A percentile compares a stretch with the other conserved stretches of the same genome.
Evolutionary conservation across 2,113 vertebrate genomes (phyloP).

Genomic region (Phaetusa simplex): DNA sequence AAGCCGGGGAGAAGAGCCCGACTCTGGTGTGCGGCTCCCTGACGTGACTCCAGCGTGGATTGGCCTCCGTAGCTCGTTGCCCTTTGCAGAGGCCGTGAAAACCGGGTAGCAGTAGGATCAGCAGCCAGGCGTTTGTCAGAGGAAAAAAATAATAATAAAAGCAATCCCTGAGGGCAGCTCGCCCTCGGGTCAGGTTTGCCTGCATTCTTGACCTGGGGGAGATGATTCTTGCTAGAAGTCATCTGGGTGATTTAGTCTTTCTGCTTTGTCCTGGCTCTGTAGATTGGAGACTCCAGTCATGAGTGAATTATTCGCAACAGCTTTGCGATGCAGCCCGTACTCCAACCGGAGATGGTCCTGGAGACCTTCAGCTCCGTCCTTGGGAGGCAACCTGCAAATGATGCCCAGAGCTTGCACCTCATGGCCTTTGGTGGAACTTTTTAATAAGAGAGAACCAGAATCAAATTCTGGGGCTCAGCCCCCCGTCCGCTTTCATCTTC

Average conservation of each 20-base stretch:
- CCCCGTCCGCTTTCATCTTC: background rate
- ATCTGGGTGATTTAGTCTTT: background rate
- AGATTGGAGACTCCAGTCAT: background rate
- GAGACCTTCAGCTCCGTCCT: background rate
- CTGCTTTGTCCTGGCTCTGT: background rate
- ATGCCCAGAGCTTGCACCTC: background rate
- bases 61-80: background rate
- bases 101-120: background rate
- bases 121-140: background rate
- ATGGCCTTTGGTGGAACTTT: background rate
- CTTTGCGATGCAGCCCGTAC: background rate
- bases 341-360: background rate
- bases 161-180: background rate
- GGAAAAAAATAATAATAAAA: conserved; percentile 34
- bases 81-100: background rate
- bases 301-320: background rate
- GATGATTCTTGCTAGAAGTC: background rate
- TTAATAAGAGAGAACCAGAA: background rate
- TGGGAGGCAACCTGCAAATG: background rate
- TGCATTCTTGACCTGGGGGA: conserved; percentile 38
- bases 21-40: background rate
- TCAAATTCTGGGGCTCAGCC: background rate
- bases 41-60: background rate
- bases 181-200: conserved; percentile 40
- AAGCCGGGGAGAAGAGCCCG: background rate